These are phyloP conservation scores for Callochromis pleurospilus DNA, from an alignment of 2,113 vertebrate genomes.

Conservation along the genomic window DNA sequence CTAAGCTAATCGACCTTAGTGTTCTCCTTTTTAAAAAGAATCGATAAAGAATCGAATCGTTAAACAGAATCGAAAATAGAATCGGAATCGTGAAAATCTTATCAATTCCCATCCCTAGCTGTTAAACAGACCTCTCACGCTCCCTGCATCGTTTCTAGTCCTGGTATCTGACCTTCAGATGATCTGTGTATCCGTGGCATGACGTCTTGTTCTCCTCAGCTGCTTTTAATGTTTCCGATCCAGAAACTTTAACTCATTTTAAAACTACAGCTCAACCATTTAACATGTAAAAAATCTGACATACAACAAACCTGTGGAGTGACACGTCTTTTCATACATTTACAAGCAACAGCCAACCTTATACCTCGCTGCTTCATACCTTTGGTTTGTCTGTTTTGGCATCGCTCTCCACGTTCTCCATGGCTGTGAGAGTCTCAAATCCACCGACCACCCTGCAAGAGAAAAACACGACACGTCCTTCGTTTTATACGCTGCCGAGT, in stretches of 20 bases:
- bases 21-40: too few relatives aligned
- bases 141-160: neutral
- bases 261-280: neutral
- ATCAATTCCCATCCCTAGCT: too few relatives aligned
- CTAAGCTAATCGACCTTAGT: too few relatives aligned
- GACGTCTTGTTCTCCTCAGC: neutral
- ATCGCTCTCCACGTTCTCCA: constrained; percentile 95
- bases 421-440: constrained; percentile 89
- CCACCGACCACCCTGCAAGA: constrained; percentile 87
- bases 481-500: neutral
- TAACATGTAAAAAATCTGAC: neutral
- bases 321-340: neutral
- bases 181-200: neutral
- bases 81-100: too few relatives aligned
- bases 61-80: too few relatives aligned
- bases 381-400: constrained; percentile 92
- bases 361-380: constrained; percentile 58
- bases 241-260: neutral
- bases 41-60: too few relatives aligned
- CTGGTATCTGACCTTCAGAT: neutral
- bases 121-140: neutral
- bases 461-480: neutral
- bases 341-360: neutral
- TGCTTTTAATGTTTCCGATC: neutral
- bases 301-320: neutral